Evolutionary conservation across 2,888 invertebrate species (phyloP), one percentile per base, ranked within the genome.

Genomic region (Protodeltote pygarga): DNA sequence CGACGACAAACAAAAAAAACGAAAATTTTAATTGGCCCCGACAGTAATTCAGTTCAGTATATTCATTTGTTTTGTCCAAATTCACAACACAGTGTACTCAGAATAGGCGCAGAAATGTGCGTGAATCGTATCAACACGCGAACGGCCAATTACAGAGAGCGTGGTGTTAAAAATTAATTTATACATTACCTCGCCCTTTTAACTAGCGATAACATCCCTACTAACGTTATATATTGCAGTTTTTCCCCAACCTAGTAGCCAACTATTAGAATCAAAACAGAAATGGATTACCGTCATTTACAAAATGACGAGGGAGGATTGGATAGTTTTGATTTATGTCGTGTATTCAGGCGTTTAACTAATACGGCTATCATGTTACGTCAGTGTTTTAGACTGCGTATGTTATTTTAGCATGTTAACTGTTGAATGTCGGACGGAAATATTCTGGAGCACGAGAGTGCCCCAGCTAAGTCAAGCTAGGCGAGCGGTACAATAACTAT

Each of bases 141-240:
- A 87, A 77, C 77, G 64, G 60, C 71, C 82, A 83, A 89, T 88
- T 87, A 86, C 74, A 75, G 73, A 62, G 73, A 66, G 60, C 64
- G 64, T 55, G 65, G 80, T 76, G 86, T 87, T 88, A 85, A 88
- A 87, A 87, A 86, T 84, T 87, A 82, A 87, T 86, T 81, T 75
- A 69, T 71, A 71, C 62, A 73, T 63, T 64, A 65, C 71, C 71
- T 65, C 67, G 64, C 71, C 60, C 65, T 74, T 73, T 74, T 68
- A 69, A 58, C 63, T 65, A 62, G 55, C 54, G 57, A 53, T 59
- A 46, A 45, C 41, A 46, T 17, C 46, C 44, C 47, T 34, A 27
- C 44, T 51, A 57, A 42, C 52, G 51, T 60, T 71, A 67, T 70
- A 63, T 58, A 65, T 69, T 54, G 64, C 53, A 31, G 15, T 58